A percentile compares a stretch with the other conserved stretches of the same genome.
phyloP scores from a whole-genome alignment of 2,797 vertebrate species.

The Anomalospiza imberbis region DNA sequence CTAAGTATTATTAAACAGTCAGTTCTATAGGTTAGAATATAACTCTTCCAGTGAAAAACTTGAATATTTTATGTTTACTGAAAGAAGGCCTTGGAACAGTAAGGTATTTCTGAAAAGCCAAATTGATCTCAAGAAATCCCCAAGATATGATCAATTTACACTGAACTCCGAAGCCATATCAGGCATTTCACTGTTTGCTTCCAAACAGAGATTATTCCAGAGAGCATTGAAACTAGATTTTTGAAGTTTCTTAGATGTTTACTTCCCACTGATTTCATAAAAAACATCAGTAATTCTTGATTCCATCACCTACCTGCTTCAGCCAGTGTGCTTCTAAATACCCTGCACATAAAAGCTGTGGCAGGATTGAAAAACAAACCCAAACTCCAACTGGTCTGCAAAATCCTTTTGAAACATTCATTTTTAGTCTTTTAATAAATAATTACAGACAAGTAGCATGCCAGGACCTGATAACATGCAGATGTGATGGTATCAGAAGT shows the following conservation, averaged over 20 bases:
- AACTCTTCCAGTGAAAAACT: background rate
- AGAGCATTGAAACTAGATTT: background rate
- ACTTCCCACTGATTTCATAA: background rate
- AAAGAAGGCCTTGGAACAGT: background rate
- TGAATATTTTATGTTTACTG: background rate
- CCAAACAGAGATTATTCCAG: background rate
- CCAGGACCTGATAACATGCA: slow-evolving; percentile 1
- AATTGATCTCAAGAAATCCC: background rate
- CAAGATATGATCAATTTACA: background rate
- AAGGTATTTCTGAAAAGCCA: background rate
- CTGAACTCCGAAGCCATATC: background rate
- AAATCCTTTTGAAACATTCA: slow-evolving; percentile 17
- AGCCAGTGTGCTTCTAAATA: background rate
- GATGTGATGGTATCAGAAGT: background rate
- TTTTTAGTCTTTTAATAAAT: slow-evolving; percentile 28
- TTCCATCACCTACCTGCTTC: slow-evolving; percentile 2
- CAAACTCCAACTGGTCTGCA: background rate
- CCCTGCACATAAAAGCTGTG: background rate
- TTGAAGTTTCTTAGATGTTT: background rate
- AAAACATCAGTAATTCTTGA: slow-evolving; percentile 2
- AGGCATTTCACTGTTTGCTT: background rate
- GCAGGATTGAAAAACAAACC: background rate
- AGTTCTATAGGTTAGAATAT: background rate
- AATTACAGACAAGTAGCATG: slow-evolving; percentile 4
- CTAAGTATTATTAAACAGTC: background rate